Base-by-base conservation (phyloP, 2,888 invertebrate species). In the Loripinus fragilis region DNA sequence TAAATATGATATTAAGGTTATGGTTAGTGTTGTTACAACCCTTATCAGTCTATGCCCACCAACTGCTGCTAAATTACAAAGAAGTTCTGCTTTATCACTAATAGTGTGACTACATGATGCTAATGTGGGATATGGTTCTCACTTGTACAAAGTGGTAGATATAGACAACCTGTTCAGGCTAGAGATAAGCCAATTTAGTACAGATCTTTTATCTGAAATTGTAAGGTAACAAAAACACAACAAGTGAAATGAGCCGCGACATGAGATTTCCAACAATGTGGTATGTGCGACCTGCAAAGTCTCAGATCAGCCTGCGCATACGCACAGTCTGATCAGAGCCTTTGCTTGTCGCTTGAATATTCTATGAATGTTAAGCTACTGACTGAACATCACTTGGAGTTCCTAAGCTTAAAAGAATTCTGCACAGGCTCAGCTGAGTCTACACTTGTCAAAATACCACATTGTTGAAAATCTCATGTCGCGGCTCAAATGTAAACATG, bases 1-100 rank as follows among this genome's bases (percentile, higher is more conserved):
- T 2, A 38, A 41, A 60, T 55, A 71, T 33, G 41, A 71, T 23
- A 35, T 23, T 10, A 71, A 71, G 38, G 71, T 60, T 23, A n/a
- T 71, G n/a, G 71, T 71, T 1, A 71, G 71, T 38, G 71, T 71
- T 38, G 71, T 71, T 2, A 71, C 55, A 25, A 38, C 71, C 10
- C 41, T 71, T 2, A 38, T 71, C 15, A 55, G 33, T 41, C 55
- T 71, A 3, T 35, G 38, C 17, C 71, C 71, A 5, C 71, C 71
- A 55, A 55, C 23, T 55, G 3, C 55, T 28, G 8, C 55, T 28
- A 5, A 55, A 10, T 28, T 55, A 28, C n/a, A n/a, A 20, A 48
- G 12, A 20, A 55, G 17, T 28, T 8, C 23, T 10, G 28, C 25
- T 55, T 55, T 55, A 55, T 55, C 55, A 23, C 55, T 28, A 7